Base-by-base conservation (phyloP, 2,113 vertebrate species). In the Danionella cerebrum region DNA sequence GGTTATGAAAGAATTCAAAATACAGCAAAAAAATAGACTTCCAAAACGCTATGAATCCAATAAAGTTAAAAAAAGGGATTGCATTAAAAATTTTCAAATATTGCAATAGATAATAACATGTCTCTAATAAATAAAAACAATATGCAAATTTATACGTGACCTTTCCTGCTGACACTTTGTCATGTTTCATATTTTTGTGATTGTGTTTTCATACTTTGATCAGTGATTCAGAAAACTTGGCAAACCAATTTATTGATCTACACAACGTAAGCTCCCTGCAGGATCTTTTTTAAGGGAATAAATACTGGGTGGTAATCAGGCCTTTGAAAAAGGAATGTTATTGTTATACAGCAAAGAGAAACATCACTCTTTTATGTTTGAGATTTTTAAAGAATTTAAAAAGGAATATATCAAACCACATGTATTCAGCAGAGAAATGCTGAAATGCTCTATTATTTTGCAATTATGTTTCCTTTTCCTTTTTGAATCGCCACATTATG, bases 171-270 rank as follows among this genome's bases (percentile, higher is more conserved):
- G 33, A 19, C 62, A 51, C 41, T 58, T 60, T 60, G 39, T 41
- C 54, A 14, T 25, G 2, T 27, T 18, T 60, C 25, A 51, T 39
- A 11, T 18, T 31, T 69, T 58, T 47, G 22, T 31, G 8, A 33
- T 35, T 21, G 25, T 12, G n/a, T 16, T 47, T 48, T 29, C 12
- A 39, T 36, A 42, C 71, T 73, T 73, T 69, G 71, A 69, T 73
- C 66, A 51, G 33, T 14, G 18, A 48, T 31, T 62, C 57, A 41
- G 38, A 14, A 53, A 31, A 72, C 38, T 51, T 44, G 31, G 6
- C 39, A 41, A 66, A 60, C 53, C 13, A 41, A 22, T 13, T 33
- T 41, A 44, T 39, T 5, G 22, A 44, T 10, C 55, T 6, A 31
- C 39, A 14, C 21, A 33, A 25, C 29, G 29, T 33, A 48, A 51